phyloP scores from a whole-genome alignment of 2,113 vertebrate species.

The Ahaetulla prasina region DNA sequence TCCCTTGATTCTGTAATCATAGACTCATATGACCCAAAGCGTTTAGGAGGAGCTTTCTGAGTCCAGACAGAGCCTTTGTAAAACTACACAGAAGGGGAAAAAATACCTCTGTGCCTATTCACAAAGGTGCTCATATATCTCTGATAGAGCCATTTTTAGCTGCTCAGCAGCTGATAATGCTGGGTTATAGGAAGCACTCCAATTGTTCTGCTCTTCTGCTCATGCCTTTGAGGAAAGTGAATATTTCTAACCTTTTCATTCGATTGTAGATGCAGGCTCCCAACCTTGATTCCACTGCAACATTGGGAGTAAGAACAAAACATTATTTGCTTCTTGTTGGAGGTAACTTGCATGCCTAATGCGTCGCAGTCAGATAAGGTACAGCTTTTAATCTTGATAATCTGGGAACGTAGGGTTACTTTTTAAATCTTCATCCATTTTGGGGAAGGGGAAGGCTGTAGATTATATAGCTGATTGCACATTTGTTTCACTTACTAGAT shows the following conservation, averaged over 20 bases:
- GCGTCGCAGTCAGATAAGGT: background rate
- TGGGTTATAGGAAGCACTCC: background rate
- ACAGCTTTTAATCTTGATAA: background rate
- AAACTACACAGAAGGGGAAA: background rate
- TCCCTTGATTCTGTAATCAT: background rate
- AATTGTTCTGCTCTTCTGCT: background rate
- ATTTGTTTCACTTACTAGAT: background rate
- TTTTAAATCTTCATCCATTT: background rate
- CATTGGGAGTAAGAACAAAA: background rate
- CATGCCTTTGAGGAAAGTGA: background rate
- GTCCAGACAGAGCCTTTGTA: background rate
- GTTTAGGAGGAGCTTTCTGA: background rate
- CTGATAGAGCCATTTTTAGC: background rate
- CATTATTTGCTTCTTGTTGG: background rate
- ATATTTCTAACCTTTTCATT: background rate
- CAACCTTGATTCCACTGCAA: background rate
- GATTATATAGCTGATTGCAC: background rate
- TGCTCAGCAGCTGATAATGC: background rate
- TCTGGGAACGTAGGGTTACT: background rate
- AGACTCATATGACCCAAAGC: background rate
- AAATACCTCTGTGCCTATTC: background rate
- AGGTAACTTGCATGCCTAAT: background rate
- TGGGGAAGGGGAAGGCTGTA: background rate
- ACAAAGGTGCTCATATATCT: background rate
- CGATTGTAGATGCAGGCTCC: background rate